Evolutionary conservation across 2,113 vertebrate genomes (phyloP).

Genomic region (Murina feae): DNA sequence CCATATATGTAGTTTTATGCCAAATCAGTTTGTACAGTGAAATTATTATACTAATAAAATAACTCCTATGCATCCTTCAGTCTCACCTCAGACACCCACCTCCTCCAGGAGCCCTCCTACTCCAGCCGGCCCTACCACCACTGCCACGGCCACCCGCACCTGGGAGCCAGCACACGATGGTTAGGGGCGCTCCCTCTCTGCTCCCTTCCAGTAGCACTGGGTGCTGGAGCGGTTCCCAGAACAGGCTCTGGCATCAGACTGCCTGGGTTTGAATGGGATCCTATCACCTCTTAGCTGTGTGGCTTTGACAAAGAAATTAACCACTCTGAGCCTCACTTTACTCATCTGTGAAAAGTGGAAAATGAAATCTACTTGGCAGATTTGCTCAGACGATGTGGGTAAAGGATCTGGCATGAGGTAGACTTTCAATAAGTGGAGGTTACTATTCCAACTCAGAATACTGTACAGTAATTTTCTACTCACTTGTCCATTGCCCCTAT

Average conservation of each 20-base stretch:
- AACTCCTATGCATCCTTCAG: not conserved
- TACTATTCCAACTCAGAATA: not conserved
- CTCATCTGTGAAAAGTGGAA: not conserved
- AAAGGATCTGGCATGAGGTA: not conserved
- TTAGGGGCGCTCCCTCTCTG: not conserved
- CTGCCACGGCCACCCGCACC: rapidly evolving
- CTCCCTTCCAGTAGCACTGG: not conserved
- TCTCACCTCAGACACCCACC: not conserved
- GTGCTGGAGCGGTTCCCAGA: not conserved
- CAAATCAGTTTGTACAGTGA: not conserved
- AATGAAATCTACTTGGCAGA: not conserved
- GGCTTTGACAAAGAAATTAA: not conserved
- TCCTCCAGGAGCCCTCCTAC: not conserved
- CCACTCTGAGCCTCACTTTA: not conserved
- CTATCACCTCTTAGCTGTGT: not conserved
- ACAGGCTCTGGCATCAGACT: not conserved
- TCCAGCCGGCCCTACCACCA: not conserved
- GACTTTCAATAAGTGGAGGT: not conserved
- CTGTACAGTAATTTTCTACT: not conserved
- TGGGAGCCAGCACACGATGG: not conserved
- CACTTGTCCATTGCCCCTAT: not conserved
- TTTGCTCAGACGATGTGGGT: not conserved
- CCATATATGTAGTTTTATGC: not conserved
- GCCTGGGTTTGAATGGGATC: not conserved
- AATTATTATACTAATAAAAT: not conserved